A percentile compares a stretch with the other conserved stretches of the same genome.
Conservation (phyloP, 2,888 invertebrate species). For the Bugulina stolonifera region DNA sequence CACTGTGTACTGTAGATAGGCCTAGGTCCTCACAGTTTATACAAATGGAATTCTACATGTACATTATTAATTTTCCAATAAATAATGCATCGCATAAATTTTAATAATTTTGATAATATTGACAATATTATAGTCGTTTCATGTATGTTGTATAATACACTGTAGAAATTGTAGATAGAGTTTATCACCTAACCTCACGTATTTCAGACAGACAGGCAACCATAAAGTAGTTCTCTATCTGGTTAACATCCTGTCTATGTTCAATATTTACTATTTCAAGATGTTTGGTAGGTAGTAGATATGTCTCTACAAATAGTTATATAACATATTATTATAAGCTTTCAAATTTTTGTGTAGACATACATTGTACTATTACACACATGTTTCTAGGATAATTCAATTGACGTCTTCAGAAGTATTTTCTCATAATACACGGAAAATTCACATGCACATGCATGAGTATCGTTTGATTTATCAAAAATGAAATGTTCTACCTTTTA, state of each 20-base stretch:
- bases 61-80: too few relatives aligned
- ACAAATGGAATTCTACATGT: too few relatives aligned
- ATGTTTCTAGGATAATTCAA: too few relatives aligned
- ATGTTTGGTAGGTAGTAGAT: slow-evolving; percentile 34
- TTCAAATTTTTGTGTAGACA: too few relatives aligned
- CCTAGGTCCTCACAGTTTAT: neutral
- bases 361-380: too few relatives aligned
- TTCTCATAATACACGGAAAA: too few relatives aligned
- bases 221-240: slow-evolving; percentile 51
- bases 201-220: slow-evolving; percentile 43
- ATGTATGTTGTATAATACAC: neutral
- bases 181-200: slow-evolving; percentile 43
- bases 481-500: too few relatives aligned
- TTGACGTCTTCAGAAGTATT: too few relatives aligned
- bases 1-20: neutral
- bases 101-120: neutral
- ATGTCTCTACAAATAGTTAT: too few relatives aligned
- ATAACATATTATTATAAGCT: too few relatives aligned
- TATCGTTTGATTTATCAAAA: too few relatives aligned
- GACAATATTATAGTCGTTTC: neutral
- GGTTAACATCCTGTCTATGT: slow-evolving; percentile 44
- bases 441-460: too few relatives aligned
- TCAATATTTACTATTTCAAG: slow-evolving; percentile 49
- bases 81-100: neutral
- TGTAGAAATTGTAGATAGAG: neutral